Evolutionary conservation across 37 sponge, comb jelly and placozoan species (phyloP).

Genomic region (Hexactinellida sp.): DNA sequence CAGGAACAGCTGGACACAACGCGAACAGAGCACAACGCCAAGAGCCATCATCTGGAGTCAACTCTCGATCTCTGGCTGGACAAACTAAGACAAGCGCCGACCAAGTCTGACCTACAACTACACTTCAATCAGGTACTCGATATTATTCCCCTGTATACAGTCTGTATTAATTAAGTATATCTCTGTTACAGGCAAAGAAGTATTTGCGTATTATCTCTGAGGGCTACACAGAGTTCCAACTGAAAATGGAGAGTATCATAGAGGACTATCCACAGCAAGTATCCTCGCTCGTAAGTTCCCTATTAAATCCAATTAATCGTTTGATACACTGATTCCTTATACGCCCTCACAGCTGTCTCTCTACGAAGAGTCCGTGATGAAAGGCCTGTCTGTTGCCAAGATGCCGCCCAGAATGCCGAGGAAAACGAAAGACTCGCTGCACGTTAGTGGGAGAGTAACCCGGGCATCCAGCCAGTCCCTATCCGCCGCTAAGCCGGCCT

Average conservation of each 20-base stretch:
- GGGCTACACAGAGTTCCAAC: not conserved
- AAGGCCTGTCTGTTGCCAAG: not conserved
- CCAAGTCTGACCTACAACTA: not conserved
- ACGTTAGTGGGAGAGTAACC: not conserved
- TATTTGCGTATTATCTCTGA: not conserved
- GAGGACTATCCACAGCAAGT: not conserved
- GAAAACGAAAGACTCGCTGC: not conserved
- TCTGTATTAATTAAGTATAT: not conserved
- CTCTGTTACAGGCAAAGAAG: not conserved
- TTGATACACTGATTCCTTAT: too few relatives aligned
- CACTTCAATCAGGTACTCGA: not conserved
- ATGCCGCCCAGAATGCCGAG: not conserved
- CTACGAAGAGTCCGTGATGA: not conserved
- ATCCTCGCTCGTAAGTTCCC: not conserved
- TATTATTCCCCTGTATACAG: not conserved
- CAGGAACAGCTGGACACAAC: constrained; percentile 37
- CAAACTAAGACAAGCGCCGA: constrained; percentile 39
- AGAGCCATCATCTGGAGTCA: constrained; percentile 61
- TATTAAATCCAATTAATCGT: too few relatives aligned
- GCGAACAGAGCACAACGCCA: constrained; percentile 37
- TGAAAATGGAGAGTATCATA: not conserved
- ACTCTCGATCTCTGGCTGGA: constrained; percentile 63
- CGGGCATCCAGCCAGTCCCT: not conserved
- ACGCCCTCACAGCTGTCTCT: not conserved
- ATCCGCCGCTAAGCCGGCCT: not conserved